Conservation (phyloP, 2,888 invertebrate genomes). For the Hirtodrosophila duncani region DNA sequence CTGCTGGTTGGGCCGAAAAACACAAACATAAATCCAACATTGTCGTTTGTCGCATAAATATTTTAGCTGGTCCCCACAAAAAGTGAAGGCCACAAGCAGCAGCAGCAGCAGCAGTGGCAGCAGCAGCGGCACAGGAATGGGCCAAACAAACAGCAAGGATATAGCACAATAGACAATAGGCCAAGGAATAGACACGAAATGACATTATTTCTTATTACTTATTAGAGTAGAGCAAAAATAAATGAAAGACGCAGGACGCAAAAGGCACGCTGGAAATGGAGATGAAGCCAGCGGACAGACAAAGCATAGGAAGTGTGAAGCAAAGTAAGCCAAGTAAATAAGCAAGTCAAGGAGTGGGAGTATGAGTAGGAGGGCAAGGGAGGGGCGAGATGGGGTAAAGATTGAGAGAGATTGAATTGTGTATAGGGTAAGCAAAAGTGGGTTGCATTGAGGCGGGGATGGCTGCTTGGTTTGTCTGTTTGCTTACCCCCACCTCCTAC, state of each 20-base stretch:
- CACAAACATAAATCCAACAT: constrained; percentile 68
- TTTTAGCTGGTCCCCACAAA: constrained; percentile 56
- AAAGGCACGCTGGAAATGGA: neutral
- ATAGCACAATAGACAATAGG: constrained; percentile 33
- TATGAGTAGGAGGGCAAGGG: too few relatives aligned
- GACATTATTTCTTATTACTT: constrained; percentile 72
- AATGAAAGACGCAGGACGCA: constrained; percentile 48
- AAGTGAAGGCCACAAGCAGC: constrained; percentile 25
- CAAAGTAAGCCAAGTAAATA: too few relatives aligned
- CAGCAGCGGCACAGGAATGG: neutral
- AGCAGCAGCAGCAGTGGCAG: constrained; percentile 1
- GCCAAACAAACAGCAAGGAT: constrained; percentile 10
- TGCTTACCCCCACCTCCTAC: too few relatives aligned
- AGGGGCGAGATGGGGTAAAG: constrained; percentile 6
- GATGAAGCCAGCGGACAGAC: too few relatives aligned
- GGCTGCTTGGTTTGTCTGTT: too few relatives aligned
- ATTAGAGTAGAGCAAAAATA: constrained; percentile 64
- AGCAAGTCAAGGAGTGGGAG: too few relatives aligned
- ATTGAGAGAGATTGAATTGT: too few relatives aligned
- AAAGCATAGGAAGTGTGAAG: constrained; percentile 42
- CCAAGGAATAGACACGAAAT: constrained; percentile 35
- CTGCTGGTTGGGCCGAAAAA: constrained; percentile 9
- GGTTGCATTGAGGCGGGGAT: too few relatives aligned
- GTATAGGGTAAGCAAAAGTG: too few relatives aligned
- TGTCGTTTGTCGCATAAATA: constrained; percentile 72